phyloP scores from a whole-genome alignment of 2,888 invertebrate species.

The Cryptocephalus primarius region DNA sequence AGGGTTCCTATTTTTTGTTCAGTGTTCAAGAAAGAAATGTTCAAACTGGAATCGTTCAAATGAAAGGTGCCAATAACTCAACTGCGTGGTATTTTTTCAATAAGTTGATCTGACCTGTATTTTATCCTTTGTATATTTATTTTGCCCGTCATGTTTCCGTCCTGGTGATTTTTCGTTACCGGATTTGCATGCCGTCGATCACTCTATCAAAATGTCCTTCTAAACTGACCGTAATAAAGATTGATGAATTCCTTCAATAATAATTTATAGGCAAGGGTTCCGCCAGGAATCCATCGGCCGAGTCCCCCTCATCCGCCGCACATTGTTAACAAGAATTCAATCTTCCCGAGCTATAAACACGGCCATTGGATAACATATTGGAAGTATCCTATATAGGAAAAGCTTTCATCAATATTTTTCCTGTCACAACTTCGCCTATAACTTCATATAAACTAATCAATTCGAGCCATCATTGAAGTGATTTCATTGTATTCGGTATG shows the following conservation, averaged over 20 bases:
- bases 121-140: too few relatives aligned
- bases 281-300: conserved; percentile 1
- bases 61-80: too few relatives aligned
- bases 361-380: conserved; percentile 22
- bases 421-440: conserved; percentile 21
- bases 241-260: conserved; percentile 19
- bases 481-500: too few relatives aligned
- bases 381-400: conserved; percentile 20
- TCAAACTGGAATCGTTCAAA: too few relatives aligned
- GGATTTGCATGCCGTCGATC: conserved; percentile 6
- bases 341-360: conserved; percentile 20
- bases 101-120: too few relatives aligned
- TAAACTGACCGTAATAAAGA: conserved; percentile 21
- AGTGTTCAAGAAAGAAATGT: too few relatives aligned
- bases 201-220: conserved; percentile 12
- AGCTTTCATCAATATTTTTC: conserved; percentile 24
- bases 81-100: too few relatives aligned
- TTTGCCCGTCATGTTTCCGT: conserved; percentile 1
- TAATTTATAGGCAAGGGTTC: conserved; percentile 17
- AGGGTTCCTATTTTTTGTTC: too few relatives aligned
- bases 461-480: conserved; percentile 6
- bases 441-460: conserved; percentile 24
- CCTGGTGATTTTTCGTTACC: background rate
- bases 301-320: conserved; percentile 6
- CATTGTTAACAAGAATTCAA: conserved; percentile 25